Evolutionary conservation across 23 tunicate genomes (phyloP), one percentile per base, ranked within the genome.

Genomic region (Aplidium turbinatum): DNA sequence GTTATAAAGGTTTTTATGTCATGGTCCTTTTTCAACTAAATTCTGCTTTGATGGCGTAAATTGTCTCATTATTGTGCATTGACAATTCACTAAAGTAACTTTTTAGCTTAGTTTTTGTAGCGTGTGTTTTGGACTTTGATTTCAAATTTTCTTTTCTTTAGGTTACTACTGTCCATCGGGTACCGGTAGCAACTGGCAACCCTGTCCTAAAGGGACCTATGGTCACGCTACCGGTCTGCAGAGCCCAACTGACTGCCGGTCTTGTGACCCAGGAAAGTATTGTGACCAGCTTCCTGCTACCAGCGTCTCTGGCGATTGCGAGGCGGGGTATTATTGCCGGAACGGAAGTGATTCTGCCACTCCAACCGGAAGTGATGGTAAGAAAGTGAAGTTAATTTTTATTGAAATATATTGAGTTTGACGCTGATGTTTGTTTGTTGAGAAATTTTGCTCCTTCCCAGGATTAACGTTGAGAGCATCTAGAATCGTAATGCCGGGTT

Each of bases 161-260:
- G 97, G 97, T 13, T 91, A 30, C 50, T 91, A 71, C 35, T 91
- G 97, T 52, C 89, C 87, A 11, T 2, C 4, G 20, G 91, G 92
- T 25, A 91, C 97, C 16, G 97, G 97, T 3, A 69, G 63, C 52
- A 68, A 74, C 64, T 84, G 86, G 89, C 38, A 26, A 9, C 33
- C 82, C 1, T 94, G 99, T 66, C 84, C 87, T 0, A 64, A 65
- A 18, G 99, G 99, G 2, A 83, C 81, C 1, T 95, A 87, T 31
- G 86, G 99, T n/a, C 70, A 60, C 27, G 55, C 80, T 25, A 33
- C 25, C 2, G 60, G 79, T 20, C 35, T 84, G 18, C 50, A 66
- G 38, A 66, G 42, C 5, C 58, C 30, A 6, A 48, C 35, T 5
- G 92, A 89, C 35, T 95, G 99, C 68, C 42, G 31, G 35, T 26